Evolutionary conservation across 2,888 invertebrate species (phyloP).

Genomic region (Metalampra italica): DNA sequence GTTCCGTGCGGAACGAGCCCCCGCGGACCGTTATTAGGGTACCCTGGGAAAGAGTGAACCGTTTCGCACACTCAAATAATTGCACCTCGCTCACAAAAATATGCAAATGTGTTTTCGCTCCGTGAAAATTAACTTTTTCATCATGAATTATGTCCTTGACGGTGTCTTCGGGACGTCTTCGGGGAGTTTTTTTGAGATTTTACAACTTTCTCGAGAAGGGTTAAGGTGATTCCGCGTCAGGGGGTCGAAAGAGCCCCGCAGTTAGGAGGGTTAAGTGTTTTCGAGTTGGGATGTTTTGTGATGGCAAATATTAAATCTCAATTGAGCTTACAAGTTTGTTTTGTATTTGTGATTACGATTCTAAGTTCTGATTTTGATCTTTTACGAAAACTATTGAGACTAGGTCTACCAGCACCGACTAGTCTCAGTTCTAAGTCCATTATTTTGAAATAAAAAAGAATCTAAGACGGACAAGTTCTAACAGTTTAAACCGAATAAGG

Average conservation of each 20-base stretch:
- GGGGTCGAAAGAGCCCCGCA: slow-evolving; percentile 32
- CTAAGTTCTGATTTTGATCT: too few species aligned
- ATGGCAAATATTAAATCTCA: neutral
- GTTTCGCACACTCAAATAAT: slow-evolving; percentile 63
- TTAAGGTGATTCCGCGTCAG: slow-evolving; percentile 34
- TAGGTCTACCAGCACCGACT: too few species aligned
- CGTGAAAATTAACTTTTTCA: slow-evolving; percentile 77
- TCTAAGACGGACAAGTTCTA: too few species aligned
- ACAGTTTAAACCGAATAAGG: too few species aligned
- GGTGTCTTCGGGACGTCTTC: slow-evolving; percentile 64
- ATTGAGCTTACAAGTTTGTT: neutral
- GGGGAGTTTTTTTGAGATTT: slow-evolving; percentile 73
- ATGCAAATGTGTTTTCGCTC: slow-evolving; percentile 68
- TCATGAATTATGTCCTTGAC: slow-evolving; percentile 75
- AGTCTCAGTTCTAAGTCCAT: too few species aligned
- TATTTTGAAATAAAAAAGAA: too few species aligned
- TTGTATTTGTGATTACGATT: neutral
- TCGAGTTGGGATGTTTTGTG: slow-evolving; percentile 13
- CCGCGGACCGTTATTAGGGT: slow-evolving; percentile 51
- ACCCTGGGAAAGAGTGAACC: slow-evolving; percentile 51
- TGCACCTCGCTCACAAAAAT: slow-evolving; percentile 67
- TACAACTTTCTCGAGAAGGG: slow-evolving; percentile 39
- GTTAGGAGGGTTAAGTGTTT: slow-evolving; percentile 44
- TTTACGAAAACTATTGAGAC: too few species aligned
- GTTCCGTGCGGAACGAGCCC: slow-evolving; percentile 61